Evolutionary conservation across 2,797 vertebrate species (phyloP), one percentile per base, ranked within the genome.

Genomic region (Cirrhinus mrigala): DNA sequence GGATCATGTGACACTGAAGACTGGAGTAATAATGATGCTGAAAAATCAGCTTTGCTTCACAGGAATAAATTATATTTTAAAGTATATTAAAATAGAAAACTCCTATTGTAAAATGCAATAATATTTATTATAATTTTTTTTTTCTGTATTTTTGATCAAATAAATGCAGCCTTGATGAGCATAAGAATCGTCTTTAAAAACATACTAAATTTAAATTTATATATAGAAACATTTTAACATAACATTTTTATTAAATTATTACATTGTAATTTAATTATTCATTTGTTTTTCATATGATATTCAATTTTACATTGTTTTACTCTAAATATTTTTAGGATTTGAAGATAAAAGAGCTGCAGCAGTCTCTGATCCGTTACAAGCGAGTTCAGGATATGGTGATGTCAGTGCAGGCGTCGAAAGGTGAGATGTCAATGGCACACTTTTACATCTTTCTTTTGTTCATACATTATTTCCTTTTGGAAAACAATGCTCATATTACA

Each of bases 301-400:
- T 54, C 18, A n/a, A 14, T 40, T 54, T 12, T 8, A 14, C 15
- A 18, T 50, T 15, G 18, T 46, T 58, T 70, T 58, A 22, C 46
- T 74, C 69, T 70, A 12, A 27, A 48, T 69, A 52, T 88, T 79
- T 44, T 8, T 91, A 99, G 98, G 98, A 99, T 85, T 92, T 87
- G 71, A 95, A 96, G 91, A 99, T 99, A 87, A 96, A 97, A 89
- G 97, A 98, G 88, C 95, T 99, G 74, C 95, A 97, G 58, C 96
- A 97, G 2, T 96, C 96, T 4, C 94, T 98, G 50, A 95, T 94
- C 37, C 94, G 94, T 75, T 97, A 96, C 92, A 96, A 95, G 93
- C 96, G 95, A 70, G 95, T 96, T 58, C 97, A 97, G 88, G 97
- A 98, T 73, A 93, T 94, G 87, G 94, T 94, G 62, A 90, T 93